These are phyloP conservation scores for Cantharis nigra DNA, from an alignment of 2,888 invertebrate genomes.

Conservation along the genomic window DNA sequence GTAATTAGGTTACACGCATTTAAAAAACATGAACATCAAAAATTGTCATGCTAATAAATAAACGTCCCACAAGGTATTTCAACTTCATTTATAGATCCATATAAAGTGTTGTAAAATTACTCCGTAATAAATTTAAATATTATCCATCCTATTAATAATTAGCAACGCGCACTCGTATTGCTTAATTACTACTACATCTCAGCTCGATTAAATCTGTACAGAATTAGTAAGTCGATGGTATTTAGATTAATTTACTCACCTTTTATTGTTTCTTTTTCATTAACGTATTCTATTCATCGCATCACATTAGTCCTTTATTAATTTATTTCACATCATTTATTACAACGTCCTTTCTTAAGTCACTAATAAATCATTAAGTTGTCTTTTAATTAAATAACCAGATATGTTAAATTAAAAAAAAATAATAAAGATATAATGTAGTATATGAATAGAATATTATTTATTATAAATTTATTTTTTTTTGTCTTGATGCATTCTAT, in stretches of 20 bases:
- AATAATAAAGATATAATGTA: not conserved
- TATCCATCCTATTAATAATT: conserved; percentile 26
- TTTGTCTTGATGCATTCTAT: no score
- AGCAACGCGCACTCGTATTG: conserved; percentile 25
- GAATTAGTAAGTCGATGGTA: conserved; percentile 22
- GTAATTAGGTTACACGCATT: not conserved
- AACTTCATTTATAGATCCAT: conserved; percentile 10
- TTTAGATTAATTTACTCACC: conserved; percentile 20
- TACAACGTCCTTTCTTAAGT: not conserved
- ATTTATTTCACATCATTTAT: conserved; percentile 10
- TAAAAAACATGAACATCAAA: not conserved
- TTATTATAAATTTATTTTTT: no score
- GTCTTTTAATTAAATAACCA: not conserved
- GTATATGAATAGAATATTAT: no score
- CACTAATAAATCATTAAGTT: not conserved
- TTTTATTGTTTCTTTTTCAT: conserved; percentile 13
- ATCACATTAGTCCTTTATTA: not conserved
- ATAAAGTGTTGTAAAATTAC: conserved; percentile 13
- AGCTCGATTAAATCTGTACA: conserved; percentile 21
- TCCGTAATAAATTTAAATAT: conserved; percentile 27
- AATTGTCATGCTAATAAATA: conserved; percentile 11
- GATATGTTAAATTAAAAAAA: not conserved
- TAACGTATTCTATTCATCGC: not conserved
- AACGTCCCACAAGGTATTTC: conserved; percentile 9
- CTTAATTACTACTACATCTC: conserved; percentile 24